Conservation (phyloP, 2,797 vertebrate genomes). For the Gallirallus australis region DNA sequence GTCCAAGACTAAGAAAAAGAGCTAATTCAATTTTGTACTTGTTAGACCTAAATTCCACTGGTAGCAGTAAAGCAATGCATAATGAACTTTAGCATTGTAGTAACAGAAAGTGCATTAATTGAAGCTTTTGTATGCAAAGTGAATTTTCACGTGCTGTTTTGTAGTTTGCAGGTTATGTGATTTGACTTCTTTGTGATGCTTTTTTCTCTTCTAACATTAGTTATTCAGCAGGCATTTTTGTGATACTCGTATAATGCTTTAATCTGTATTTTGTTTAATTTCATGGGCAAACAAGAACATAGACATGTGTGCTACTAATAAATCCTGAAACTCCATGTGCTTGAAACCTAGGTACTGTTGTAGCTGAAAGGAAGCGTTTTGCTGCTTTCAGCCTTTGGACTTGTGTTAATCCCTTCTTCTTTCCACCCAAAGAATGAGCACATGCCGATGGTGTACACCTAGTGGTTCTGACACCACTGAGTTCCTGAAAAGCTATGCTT, state of each 20-base stretch:
- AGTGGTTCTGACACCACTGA: constrained; percentile 60
- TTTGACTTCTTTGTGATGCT: neutral
- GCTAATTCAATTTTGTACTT: neutral
- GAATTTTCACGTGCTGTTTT: neutral
- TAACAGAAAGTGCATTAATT: neutral
- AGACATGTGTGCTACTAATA: neutral
- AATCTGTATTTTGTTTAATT: neutral
- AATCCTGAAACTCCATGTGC: neutral
- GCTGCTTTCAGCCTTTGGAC: neutral
- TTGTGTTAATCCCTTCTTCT: neutral
- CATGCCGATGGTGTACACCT: constrained; percentile 86
- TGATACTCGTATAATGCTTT: neutral
- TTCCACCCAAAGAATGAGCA: constrained; percentile 79
- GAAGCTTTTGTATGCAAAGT: neutral
- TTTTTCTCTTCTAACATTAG: neutral
- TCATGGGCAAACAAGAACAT: neutral
- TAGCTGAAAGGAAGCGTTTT: neutral
- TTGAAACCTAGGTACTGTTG: neutral
- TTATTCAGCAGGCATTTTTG: neutral
- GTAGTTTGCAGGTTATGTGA: neutral
- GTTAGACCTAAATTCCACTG: neutral
- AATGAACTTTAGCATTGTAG: neutral
- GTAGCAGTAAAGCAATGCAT: neutral
- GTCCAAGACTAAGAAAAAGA: neutral
- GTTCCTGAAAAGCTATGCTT: constrained; percentile 79